These are phyloP conservation scores for Apotomis capreana DNA, from an alignment of 2,888 invertebrate genomes.

Conservation along the genomic window DNA sequence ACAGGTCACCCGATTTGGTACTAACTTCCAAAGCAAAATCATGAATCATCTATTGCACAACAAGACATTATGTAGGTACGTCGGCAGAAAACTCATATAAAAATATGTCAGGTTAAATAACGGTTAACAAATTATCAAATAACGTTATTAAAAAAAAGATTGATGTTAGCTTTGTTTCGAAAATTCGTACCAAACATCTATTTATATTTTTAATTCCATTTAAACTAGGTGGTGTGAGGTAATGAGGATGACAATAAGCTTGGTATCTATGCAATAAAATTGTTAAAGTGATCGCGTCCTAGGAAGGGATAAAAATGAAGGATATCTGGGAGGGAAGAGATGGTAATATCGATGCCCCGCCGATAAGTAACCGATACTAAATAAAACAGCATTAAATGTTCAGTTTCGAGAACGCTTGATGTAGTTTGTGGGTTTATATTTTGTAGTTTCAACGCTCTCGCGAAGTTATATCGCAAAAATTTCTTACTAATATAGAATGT, in stretches of 20 bases:
- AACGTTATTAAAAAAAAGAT: conserved; percentile 4
- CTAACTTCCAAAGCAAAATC: conserved; percentile 47
- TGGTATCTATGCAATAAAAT: conserved; percentile 57
- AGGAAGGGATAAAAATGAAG: conserved; percentile 42
- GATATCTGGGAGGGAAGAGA: conserved; percentile 40
- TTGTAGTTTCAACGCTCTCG: not conserved
- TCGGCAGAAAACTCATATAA: too few species aligned
- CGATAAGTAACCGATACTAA: not conserved
- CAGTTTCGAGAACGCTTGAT: not conserved
- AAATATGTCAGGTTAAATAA: too few species aligned
- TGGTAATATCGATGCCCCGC: conserved; percentile 6
- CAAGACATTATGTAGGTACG: too few species aligned
- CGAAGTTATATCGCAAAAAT: conserved; percentile 1
- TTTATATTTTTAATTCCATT: conserved; percentile 50
- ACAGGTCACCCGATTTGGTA: conserved; percentile 59
- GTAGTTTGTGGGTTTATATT: not conserved
- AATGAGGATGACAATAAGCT: conserved; percentile 65
- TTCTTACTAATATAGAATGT: conserved; percentile 13
- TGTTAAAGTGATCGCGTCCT: conserved; percentile 57
- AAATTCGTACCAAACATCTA: conserved; percentile 25
- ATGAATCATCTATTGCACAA: too few species aligned
- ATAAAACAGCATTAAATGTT: conserved; percentile 9
- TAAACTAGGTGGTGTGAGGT: conserved; percentile 75
- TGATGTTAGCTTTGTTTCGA: not conserved
- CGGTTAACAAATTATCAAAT: not conserved